Base-by-base conservation (phyloP, 2,113 vertebrate species). In the Macquaria australasica region DNA sequence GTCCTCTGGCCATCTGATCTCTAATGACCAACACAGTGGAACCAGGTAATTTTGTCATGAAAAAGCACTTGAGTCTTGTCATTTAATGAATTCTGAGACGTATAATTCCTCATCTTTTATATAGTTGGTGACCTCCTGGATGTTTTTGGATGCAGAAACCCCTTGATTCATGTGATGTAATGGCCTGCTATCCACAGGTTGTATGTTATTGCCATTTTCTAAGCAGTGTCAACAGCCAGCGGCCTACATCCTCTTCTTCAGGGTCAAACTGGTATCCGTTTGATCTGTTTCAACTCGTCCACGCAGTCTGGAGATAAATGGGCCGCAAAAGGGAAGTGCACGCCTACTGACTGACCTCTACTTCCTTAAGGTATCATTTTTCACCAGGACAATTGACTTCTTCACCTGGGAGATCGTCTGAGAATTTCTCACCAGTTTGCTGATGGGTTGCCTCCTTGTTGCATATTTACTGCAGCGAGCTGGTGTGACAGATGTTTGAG, bases 241-340 rank as follows among this genome's bases (percentile, higher is more conserved):
- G 11, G 28, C 23, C 59, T 41, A 62, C 58, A 77, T 66, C 39
- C 31, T 71, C 48, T 45, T 84, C 63, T 59, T 74, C 45, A 20
- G 66, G 58, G 76, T 84, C 68, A 82, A 76, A 81, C 25, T 23
- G 10, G 9, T 66, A 37, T 78, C 67, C 14, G 45, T 93, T 84
- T 86, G 86, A 88, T 81, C 67, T 39, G 34, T 43, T 68, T 71
- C 58, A 70, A 75, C 77, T 88, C 11, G 0, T 84, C 86, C 55
- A 81, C 88, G 85, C 66, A 82, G 70, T 76, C 62, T 74, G 74
- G 73, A 72, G 75, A 89, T 73, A 75, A 91, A 93, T 87, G 85
- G 78, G 81, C 73, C 41, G 5, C 18, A 60, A 76, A 83, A 81
- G 43, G 86, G 67, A 93, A 88, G 77, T 50, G 66, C 79, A 79